Evolutionary conservation across 1,140 invertebrate genomes (phyloP).

Genomic region (Diprion similis): DNA sequence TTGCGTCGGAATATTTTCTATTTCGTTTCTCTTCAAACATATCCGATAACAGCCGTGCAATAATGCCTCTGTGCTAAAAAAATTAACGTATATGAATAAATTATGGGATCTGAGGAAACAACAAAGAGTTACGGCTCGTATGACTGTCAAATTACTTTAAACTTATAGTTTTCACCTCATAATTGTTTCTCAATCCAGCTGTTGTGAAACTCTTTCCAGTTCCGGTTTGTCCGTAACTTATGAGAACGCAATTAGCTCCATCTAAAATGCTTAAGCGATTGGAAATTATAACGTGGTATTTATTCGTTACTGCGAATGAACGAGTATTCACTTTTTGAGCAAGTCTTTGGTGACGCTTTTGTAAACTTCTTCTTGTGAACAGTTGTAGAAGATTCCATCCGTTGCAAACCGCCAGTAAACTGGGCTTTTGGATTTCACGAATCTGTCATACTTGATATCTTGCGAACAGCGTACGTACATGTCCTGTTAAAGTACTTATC

Average conservation of each 20-base stretch:
- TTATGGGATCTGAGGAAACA: too few relatives aligned
- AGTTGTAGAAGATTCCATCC: slow-evolving; percentile 28
- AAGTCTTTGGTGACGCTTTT: slow-evolving; percentile 22
- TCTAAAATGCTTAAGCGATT: slow-evolving; percentile 31
- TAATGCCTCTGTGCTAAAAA: slow-evolving; percentile 36
- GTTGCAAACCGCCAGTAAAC: slow-evolving; percentile 34
- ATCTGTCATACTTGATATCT: slow-evolving; percentile 24
- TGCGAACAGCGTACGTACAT: slow-evolving; percentile 33
- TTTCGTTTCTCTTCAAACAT: slow-evolving; percentile 29
- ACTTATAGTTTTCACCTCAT: slow-evolving; percentile 27
- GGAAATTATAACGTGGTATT: background rate
- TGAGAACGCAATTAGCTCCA: slow-evolving; percentile 30
- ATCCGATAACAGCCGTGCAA: slow-evolving; percentile 28
- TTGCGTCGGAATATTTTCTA: slow-evolving; percentile 22
- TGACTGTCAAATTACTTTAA: background rate
- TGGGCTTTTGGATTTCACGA: background rate
- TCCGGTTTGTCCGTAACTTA: slow-evolving; percentile 34
- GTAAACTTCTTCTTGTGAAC: slow-evolving; percentile 34
- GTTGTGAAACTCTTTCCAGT: slow-evolving; percentile 38
- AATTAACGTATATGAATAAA: background rate
- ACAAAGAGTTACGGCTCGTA: too few relatives aligned
- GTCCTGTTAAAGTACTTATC: slow-evolving; percentile 20
- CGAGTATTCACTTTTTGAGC: slow-evolving; percentile 30
- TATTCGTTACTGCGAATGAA: background rate
- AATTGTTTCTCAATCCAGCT: slow-evolving; percentile 29